Percentiles rank a stretch among this genome's conserved stretches.
Evolutionary conservation across 2,797 vertebrate species (phyloP).

Genomic region (Taeniopygia guttata): DNA sequence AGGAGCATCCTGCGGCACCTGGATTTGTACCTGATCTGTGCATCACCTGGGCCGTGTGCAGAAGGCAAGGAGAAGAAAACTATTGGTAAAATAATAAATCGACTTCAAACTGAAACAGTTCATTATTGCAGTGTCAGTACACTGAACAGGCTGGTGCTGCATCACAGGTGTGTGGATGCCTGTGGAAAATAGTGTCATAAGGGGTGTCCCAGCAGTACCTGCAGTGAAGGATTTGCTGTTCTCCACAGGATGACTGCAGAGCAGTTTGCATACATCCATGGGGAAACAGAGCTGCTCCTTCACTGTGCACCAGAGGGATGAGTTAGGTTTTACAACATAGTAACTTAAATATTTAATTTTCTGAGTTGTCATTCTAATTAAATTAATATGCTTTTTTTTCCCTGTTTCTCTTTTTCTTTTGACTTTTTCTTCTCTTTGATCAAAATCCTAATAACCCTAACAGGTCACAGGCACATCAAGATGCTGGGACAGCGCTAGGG

Average conservation of each 20-base stretch:
- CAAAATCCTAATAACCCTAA: background rate
- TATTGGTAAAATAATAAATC: background rate
- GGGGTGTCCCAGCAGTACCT: background rate
- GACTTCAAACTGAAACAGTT: background rate
- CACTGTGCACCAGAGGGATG: background rate
- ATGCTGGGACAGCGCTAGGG: accelerated
- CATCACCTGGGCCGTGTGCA: accelerated
- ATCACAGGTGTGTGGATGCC: background rate
- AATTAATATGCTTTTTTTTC: background rate
- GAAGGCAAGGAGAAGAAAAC: background rate
- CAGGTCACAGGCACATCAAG: accelerated
- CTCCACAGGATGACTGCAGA: background rate
- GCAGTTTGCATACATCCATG: background rate
- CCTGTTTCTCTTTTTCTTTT: background rate
- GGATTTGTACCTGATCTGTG: background rate
- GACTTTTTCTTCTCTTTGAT: background rate
- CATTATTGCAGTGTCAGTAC: accelerated
- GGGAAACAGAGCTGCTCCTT: background rate
- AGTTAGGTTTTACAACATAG: background rate
- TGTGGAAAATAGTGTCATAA: accelerated
- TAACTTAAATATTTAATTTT: background rate
- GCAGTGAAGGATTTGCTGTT: background rate
- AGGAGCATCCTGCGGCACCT: accelerated
- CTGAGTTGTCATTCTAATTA: background rate
- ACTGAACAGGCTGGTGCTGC: background rate